phyloP scores from a whole-genome alignment of 2,888 invertebrate species.

The Hemistola chrysoprasaria region DNA sequence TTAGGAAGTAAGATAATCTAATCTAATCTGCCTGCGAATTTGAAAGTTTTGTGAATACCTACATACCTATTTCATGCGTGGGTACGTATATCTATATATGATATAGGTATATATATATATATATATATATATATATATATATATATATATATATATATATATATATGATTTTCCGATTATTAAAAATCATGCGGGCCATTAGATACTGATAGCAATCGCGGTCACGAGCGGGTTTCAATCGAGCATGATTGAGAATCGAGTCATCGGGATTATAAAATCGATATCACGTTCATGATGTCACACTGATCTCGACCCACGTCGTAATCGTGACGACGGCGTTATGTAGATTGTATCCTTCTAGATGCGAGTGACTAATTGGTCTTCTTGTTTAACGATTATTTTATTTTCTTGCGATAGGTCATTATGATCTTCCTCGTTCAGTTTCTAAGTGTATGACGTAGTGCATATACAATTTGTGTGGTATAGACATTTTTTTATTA shows the following conservation, averaged over 20 bases:
- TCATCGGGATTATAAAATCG: neutral
- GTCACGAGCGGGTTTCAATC: conserved; percentile 11
- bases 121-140: too few relatives aligned
- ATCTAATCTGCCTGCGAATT: too few relatives aligned
- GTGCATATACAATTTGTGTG: too few relatives aligned
- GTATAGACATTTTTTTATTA: too few relatives aligned
- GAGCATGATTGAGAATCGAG: neutral
- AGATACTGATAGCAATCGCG: conserved; percentile 9
- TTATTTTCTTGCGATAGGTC: conserved; percentile 8
- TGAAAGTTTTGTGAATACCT: too few relatives aligned
- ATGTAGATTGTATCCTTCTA: conserved; percentile 21
- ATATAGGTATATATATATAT: too few relatives aligned
- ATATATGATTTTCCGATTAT: conserved; percentile 1
- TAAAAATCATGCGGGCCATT: conserved; percentile 3
- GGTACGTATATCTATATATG: too few relatives aligned
- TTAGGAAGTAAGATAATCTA: too few relatives aligned
- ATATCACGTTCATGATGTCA: conserved; percentile 30
- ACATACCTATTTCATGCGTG: too few relatives aligned
- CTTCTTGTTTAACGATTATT: conserved; percentile 8
- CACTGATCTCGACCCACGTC: conserved; percentile 14
- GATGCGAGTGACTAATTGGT: conserved; percentile 26
- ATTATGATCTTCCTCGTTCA: too few relatives aligned
- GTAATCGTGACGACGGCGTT: conserved; percentile 33
- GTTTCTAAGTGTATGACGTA: too few relatives aligned
- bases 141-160: too few relatives aligned